Evolutionary conservation across 2,797 vertebrate genomes (phyloP), one percentile per base, ranked within the genome.

Genomic region (Platyrinchus mystaceus): DNA sequence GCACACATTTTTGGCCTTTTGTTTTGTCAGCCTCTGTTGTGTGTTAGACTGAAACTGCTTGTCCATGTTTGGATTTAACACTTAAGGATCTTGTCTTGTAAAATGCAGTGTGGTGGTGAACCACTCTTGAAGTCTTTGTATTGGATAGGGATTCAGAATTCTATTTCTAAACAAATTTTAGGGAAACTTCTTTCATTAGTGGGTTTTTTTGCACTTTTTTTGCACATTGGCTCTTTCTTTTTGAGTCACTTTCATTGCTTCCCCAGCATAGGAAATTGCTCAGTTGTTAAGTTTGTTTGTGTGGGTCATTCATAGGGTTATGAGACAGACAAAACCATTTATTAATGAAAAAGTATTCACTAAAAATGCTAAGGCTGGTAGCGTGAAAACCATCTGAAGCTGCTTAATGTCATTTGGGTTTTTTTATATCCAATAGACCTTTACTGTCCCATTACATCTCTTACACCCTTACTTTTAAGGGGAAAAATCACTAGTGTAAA

Each of bases 371-470:
- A 37, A 87, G 19, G 7, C 28, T 66, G 21, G 4, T 83, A 81
- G 14, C 6, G 28, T 2, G 2, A 59, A 83, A 81, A 12, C 24
- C 8, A 21, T 37, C 30, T 66, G 36, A 86, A 64, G 27, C 28
- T 74, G 30, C 17, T 41, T 64, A 10, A 52, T 77, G 28, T 34
- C 0, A 6, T 17, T 1, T 27, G 13, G 1, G 12, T 14, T 63
- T 58, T 77, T 78, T 5, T 2, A 6, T 63, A 28, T 2, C 18
- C 4, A 58, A 6, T 39, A 46, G 53, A 30, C 5, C 2, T 20
- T 77, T 70, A 28, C 6, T 47, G 7, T 73, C 18, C 14, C 6
- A 16, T 73, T 84, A 39, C 0, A 5, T 55, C 8, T 66, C 12
- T 62, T 82, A 56, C 2, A 5, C 2, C 6, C 3, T 71, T 14